phyloP scores from a whole-genome alignment of 2,888 invertebrate species.

The Drosophila anomelani region DNA sequence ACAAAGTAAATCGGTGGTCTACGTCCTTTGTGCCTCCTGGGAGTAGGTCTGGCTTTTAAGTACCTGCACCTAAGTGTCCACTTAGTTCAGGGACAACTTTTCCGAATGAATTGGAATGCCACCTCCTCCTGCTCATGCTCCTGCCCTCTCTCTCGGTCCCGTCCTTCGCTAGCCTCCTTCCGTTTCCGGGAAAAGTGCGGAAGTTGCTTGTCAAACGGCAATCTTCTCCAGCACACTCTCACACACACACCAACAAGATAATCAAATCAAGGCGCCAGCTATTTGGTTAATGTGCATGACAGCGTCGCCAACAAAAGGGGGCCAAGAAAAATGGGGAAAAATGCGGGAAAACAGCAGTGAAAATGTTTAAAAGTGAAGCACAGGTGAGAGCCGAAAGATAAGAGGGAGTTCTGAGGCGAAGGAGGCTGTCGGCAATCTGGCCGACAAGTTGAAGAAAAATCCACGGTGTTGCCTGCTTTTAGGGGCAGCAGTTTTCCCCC shows the following conservation, averaged over 20 bases:
- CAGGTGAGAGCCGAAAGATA: constrained; percentile 64
- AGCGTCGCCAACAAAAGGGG: constrained; percentile 28
- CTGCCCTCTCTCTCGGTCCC: not conserved
- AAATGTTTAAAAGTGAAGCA: constrained; percentile 70
- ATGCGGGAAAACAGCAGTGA: constrained; percentile 37
- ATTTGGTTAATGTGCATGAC: constrained; percentile 77
- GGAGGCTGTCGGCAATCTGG: not conserved
- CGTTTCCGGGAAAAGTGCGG: constrained; percentile 54
- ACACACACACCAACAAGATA: constrained; percentile 58
- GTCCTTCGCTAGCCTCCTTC: constrained; percentile 11
- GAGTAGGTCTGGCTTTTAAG: constrained; percentile 1
- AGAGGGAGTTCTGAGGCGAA: constrained; percentile 42
- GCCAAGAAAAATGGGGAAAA: not conserved
- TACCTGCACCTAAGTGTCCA: constrained; percentile 42
- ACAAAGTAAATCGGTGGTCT: constrained; percentile 19
- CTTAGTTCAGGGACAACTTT: constrained; percentile 37
- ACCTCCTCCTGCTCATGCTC: not conserved
- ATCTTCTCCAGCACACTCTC: constrained; percentile 44
- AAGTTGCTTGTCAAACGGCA: constrained; percentile 74
- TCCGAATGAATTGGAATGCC: constrained; percentile 29
- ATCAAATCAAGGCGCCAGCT: constrained; percentile 79
- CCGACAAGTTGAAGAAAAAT: not conserved
- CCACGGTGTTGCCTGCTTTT: constrained; percentile 64
- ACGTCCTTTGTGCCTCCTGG: constrained; percentile 1
- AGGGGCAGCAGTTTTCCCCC: constrained; percentile 60